A percentile compares a stretch with the other conserved stretches of the same genome.
These are phyloP conservation scores for Cataglyphis albicans DNA, from an alignment of 2,888 invertebrate species.

Conservation along the genomic window DNA sequence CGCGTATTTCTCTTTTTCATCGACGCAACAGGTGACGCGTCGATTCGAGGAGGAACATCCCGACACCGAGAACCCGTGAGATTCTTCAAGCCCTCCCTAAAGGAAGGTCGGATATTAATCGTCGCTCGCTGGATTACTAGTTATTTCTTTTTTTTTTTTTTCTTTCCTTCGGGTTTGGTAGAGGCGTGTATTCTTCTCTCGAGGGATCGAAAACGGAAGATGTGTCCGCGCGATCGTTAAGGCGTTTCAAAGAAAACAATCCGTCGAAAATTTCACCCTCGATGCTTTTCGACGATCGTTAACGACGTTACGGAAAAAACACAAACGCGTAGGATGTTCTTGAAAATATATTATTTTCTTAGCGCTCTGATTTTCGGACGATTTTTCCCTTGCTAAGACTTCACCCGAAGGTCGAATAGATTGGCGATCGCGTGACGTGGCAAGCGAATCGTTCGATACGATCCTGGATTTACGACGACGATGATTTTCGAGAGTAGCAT, in stretches of 20 bases:
- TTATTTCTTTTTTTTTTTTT: slow-evolving; percentile 12
- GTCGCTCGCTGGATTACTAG: slow-evolving; percentile 17
- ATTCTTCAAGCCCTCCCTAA: slow-evolving; percentile 19
- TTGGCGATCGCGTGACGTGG: not conserved
- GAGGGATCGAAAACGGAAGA: slow-evolving; percentile 9
- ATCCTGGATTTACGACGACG: not conserved
- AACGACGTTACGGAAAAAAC: slow-evolving; percentile 8
- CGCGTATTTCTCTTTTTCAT: slow-evolving; percentile 19
- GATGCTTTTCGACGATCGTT: slow-evolving; percentile 12
- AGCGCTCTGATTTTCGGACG: not conserved
- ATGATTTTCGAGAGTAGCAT: slow-evolving; percentile 1
- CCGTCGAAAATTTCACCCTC: not conserved
- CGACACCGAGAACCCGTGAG: slow-evolving; percentile 13
- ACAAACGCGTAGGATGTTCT: not conserved
- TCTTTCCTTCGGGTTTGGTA: not conserved
- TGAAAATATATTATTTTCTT: not conserved
- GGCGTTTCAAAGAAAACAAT: slow-evolving; percentile 38
- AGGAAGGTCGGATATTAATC: slow-evolving; percentile 40
- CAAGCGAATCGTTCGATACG: not conserved
- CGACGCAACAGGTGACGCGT: slow-evolving; percentile 44
- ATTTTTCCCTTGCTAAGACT: not conserved
- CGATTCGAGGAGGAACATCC: not conserved
- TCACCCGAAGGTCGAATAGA: not conserved
- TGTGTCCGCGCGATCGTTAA: slow-evolving; percentile 29
- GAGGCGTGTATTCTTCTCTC: not conserved